Conservation (phyloP, 2,797 vertebrate genomes). For the Cryptoblepharus egeriae region DNA sequence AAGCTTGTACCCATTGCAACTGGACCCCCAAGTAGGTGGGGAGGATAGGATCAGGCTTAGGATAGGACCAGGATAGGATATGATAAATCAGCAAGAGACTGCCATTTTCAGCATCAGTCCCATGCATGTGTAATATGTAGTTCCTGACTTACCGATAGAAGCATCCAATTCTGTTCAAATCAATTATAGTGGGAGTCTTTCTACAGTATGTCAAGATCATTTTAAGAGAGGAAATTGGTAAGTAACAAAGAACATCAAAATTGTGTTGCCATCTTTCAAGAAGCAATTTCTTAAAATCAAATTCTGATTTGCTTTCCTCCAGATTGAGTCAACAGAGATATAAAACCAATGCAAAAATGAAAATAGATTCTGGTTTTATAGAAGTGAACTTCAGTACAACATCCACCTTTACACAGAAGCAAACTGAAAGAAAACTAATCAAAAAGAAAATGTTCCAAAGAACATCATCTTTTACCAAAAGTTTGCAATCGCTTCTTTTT, state of each 20-base stretch:
- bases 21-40: too few species aligned
- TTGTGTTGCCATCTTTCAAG: not conserved
- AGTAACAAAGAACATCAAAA: not conserved
- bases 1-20: too few species aligned
- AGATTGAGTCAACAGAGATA: not conserved
- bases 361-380: conserved; percentile 36
- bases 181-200: not conserved
- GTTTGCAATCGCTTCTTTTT: conserved; percentile 66
- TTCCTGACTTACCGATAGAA: not conserved
- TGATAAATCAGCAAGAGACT: not conserved
- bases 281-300: not conserved
- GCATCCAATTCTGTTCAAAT: accelerated
- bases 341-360: conserved; percentile 14
- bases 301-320: not conserved
- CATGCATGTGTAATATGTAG: not conserved
- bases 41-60: too few species aligned
- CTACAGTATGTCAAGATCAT: not conserved
- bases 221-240: not conserved
- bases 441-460: conserved; percentile 33
- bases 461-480: conserved; percentile 51
- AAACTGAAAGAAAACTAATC: conserved; percentile 56
- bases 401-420: conserved; percentile 30
- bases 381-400: conserved; percentile 21
- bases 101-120: not conserved
- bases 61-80: too few species aligned